Evolutionary conservation across 2,797 vertebrate species (phyloP).

Genomic region (Danio choprae): DNA sequence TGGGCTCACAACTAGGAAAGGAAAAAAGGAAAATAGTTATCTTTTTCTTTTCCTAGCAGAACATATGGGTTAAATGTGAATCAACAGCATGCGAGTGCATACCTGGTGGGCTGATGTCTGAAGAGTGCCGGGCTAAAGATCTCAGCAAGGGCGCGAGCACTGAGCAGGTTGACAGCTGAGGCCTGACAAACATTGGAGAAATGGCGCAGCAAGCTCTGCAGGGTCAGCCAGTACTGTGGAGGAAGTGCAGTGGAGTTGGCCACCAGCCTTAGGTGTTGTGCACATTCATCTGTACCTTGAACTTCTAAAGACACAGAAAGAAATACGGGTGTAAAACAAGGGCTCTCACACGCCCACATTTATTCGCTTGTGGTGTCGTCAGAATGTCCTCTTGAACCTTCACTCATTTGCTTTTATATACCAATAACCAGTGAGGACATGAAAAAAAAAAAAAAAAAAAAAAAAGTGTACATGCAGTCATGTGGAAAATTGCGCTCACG

Average conservation of each 20-base stretch:
- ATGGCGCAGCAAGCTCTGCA: slow-evolving; percentile 93
- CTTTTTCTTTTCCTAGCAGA: not conserved
- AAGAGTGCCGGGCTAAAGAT: slow-evolving; percentile 93
- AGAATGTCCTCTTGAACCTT: not conserved
- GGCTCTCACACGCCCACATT: not conserved
- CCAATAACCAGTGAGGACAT: slow-evolving; percentile 12
- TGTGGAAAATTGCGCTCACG: slow-evolving; percentile 44
- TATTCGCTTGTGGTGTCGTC: not conserved
- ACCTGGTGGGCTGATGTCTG: slow-evolving; percentile 89
- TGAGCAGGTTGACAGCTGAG: slow-evolving; percentile 88
- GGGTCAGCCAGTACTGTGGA: slow-evolving; percentile 93
- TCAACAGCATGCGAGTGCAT: slow-evolving; percentile 33
- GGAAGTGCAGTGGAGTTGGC: slow-evolving; percentile 86
- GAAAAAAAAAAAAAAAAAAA: slow-evolving; percentile 28
- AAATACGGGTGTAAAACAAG: slow-evolving; percentile 25
- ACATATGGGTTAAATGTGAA: not conserved
- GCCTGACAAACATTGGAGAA: slow-evolving; percentile 89
- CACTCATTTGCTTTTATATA: not conserved
- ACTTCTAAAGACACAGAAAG: slow-evolving; percentile 78
- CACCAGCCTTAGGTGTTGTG: slow-evolving; percentile 86
- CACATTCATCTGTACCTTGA: slow-evolving; percentile 87
- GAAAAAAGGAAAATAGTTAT: not conserved
- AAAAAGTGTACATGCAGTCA: slow-evolving; percentile 24
- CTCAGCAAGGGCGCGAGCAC: slow-evolving; percentile 86
- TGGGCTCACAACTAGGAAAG: slow-evolving; percentile 87